A percentile compares a stretch with the other conserved stretches of the same genome.
Evolutionary conservation across 1,140 invertebrate species (phyloP).

Genomic region (Andricus grossulariae): DNA sequence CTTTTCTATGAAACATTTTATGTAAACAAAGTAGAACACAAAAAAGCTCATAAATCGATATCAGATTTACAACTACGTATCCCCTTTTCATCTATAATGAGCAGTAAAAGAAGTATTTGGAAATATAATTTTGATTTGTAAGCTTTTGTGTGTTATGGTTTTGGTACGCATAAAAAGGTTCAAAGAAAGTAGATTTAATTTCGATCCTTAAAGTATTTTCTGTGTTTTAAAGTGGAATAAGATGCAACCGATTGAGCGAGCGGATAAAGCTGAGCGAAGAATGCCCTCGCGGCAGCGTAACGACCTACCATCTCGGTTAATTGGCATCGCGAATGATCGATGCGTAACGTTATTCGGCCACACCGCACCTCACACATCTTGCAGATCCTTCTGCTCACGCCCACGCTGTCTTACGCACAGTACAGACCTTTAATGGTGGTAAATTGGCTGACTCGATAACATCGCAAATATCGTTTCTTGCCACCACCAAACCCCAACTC

Average conservation of each 20-base stretch:
- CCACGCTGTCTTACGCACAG: slow-evolving; percentile 15
- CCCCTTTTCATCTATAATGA: too few relatives aligned
- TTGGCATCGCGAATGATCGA: slow-evolving; percentile 60
- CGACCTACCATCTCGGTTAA: slow-evolving; percentile 51
- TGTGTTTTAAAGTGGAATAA: background rate
- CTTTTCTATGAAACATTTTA: too few relatives aligned
- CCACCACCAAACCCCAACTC: background rate
- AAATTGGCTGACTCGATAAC: slow-evolving; percentile 28
- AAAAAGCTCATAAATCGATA: too few relatives aligned
- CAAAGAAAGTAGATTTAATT: too few relatives aligned
- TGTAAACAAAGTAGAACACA: too few relatives aligned
- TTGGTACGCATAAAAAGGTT: too few relatives aligned
- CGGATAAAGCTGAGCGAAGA: slow-evolving; percentile 20
- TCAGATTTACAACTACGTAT: too few relatives aligned
- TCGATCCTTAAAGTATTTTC: background rate
- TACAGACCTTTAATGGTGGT: slow-evolving; percentile 22
- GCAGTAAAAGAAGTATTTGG: too few relatives aligned
- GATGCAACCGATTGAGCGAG: background rate
- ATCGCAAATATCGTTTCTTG: slow-evolving; percentile 4
- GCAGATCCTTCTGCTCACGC: slow-evolving; percentile 40
- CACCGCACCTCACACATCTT: slow-evolving; percentile 47
- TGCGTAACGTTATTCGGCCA: slow-evolving; percentile 58
- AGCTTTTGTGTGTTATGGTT: too few relatives aligned
- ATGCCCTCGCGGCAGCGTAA: slow-evolving; percentile 50
- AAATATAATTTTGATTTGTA: too few relatives aligned